Evolutionary conservation across 2,888 invertebrate species (phyloP), one percentile per base, ranked within the genome.

Genomic region (Tetramorium bicarinatum): DNA sequence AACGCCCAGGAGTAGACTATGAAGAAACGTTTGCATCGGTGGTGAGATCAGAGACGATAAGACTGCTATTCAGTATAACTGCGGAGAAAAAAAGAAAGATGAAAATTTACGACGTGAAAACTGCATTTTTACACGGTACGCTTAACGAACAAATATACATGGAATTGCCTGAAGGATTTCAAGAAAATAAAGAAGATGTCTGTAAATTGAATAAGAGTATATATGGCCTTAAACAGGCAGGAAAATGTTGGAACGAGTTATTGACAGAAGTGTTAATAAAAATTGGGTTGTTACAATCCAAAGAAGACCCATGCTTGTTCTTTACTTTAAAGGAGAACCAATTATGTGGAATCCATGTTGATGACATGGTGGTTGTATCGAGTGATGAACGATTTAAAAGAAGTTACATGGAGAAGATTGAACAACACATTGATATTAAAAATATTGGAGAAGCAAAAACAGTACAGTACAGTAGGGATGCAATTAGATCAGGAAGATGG

Each of bases 221-320:
- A 13, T 47, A 47, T 47, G 81, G 72, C 13, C 25, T 83, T 1
- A 66, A 83, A 54, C 64, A 56, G 15, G 72, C 56, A 0, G 59
- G 72, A 75, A 75, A n/a, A 29, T 75, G 61, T n/a, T 75, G 29
- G 47, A 54, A 61, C 6, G 47, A 75, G 3, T 72, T 18, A 44
- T 18, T 81, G 1, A 72, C 34, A 25, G 11, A 54, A 3, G 18
- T 44, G 0, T 0, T 81, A 7, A 34, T 18, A 4, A 38, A 21
- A 25, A 18, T 25, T 18, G 72, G 64, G 9, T 2, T 81, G 8
- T 11, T 41, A 9, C 61, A 54, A 44, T 81, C 47, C 52, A 61
- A 41, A 0, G 47, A 72, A 13, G 72, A 81, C 15, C 80, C 80
- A 4, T 81, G 80, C 29, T 21, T 81, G 11, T 81, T 80, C 4